phyloP scores from a whole-genome alignment of 2,797 vertebrate genomes.

The Sebastes cheni region DNA sequence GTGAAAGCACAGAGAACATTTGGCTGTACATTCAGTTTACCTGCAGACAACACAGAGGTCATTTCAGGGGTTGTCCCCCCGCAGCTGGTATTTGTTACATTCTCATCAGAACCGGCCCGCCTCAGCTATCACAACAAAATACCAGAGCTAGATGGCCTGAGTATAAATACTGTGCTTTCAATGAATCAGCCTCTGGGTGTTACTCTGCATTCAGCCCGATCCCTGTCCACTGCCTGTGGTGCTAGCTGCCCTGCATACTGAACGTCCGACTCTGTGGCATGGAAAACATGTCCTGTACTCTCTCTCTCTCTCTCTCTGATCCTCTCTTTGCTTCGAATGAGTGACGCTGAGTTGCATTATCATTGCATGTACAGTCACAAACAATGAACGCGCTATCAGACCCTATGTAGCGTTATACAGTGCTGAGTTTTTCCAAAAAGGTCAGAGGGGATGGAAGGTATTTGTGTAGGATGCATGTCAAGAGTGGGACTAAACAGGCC shows the following conservation, averaged over 20 bases:
- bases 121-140: constrained; percentile 46
- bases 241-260: constrained; percentile 69
- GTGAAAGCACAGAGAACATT: not conserved
- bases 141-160: constrained; percentile 38
- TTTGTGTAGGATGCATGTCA: constrained; percentile 77
- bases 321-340: constrained; percentile 6
- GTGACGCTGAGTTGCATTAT: not conserved
- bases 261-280: constrained; percentile 44
- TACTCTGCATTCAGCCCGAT: constrained; percentile 68
- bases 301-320: not conserved
- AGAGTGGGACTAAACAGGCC: constrained; percentile 73
- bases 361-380: constrained; percentile 19
- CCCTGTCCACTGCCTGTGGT: constrained; percentile 26
- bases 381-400: constrained; percentile 31
- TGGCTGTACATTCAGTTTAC: not conserved
- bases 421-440: constrained; percentile 38
- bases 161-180: constrained; percentile 53
- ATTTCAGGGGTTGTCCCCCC: not conserved
- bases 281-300: constrained; percentile 42
- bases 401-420: constrained; percentile 25
- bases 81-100: constrained; percentile 34
- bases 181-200: constrained; percentile 59
- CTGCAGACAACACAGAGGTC: not conserved
- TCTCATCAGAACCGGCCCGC: constrained; percentile 27
- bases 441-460: constrained; percentile 54